Conservation (phyloP, 1,140 invertebrate species). For the Eurytemora carolleeae region DNA sequence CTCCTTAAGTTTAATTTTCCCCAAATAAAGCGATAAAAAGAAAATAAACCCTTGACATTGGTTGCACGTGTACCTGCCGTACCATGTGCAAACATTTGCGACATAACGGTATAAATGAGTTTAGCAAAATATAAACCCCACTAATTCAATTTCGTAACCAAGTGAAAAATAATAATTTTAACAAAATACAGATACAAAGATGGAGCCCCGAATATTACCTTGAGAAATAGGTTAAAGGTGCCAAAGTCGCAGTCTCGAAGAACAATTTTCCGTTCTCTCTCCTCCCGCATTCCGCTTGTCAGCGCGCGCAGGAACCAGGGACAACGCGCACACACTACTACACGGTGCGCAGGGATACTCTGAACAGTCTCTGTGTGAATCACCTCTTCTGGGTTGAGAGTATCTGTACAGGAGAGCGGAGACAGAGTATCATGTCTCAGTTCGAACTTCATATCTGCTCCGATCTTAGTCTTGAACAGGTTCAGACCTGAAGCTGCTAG, state of each 20-base stretch:
- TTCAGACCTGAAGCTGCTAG: background rate
- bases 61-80: no score
- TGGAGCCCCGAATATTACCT: no score
- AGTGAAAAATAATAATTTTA: no score
- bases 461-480: conserved; percentile 18
- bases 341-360: conserved; percentile 35
- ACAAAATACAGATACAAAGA: no score
- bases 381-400: background rate
- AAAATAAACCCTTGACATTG: no score
- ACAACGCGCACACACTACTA: conserved; percentile 42
- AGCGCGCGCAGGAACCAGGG: conserved; percentile 47
- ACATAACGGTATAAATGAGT: no score
- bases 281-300: conserved; percentile 46
- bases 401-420: conserved; percentile 22
- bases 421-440: conserved; percentile 22
- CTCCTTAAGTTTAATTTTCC: no score
- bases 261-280: conserved; percentile 37
- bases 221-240: background rate
- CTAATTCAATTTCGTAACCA: no score
- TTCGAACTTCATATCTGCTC: conserved; percentile 45
- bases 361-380: background rate
- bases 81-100: no score
- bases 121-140: no score
- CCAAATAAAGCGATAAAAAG: no score
- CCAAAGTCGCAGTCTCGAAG: background rate